A percentile compares a stretch with the other conserved stretches of the same genome.
Conservation (phyloP, 1,140 invertebrate genomes). For the Caenorhabditis remanei region DNA sequence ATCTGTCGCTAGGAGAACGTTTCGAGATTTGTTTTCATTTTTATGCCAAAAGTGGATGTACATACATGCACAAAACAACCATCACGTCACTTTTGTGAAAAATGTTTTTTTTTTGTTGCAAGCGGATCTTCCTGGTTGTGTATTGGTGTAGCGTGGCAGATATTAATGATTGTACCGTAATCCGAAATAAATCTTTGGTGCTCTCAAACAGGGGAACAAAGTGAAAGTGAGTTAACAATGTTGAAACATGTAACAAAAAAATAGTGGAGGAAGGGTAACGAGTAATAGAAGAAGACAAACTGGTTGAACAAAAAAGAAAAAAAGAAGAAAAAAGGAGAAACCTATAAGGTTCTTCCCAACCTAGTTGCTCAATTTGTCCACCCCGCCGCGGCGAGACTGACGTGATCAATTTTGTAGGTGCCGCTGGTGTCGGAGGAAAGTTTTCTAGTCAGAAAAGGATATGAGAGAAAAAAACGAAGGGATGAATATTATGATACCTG, state of each 20-base stretch:
- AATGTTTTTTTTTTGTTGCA: not conserved
- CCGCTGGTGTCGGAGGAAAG: not conserved
- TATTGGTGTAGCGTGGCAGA: no score
- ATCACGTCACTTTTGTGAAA: conserved; percentile 27
- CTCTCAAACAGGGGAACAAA: not conserved
- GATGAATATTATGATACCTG: not conserved
- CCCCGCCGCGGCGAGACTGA: not conserved
- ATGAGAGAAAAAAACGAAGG: not conserved
- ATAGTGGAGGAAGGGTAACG: conserved; percentile 34
- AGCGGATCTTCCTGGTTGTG: no score
- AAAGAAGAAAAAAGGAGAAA: conserved; percentile 15
- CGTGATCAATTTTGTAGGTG: conserved; percentile 33
- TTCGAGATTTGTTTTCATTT: conserved; percentile 2
- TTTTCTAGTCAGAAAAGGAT: not conserved
- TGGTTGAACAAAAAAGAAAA: conserved; percentile 30
- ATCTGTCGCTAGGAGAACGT: conserved; percentile 14
- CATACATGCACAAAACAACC: not conserved
- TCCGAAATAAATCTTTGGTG: conserved; percentile 30
- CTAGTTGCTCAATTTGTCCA: conserved; percentile 29
- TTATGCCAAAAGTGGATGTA: not conserved
- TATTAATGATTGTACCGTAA: not conserved
- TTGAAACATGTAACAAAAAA: conserved; percentile 33
- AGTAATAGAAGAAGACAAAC: conserved; percentile 43
- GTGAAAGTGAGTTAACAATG: conserved; percentile 19
- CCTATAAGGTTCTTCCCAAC: conserved; percentile 43